phyloP scores from a whole-genome alignment of 1,140 invertebrate species.

The Drosophila nikananu region DNA sequence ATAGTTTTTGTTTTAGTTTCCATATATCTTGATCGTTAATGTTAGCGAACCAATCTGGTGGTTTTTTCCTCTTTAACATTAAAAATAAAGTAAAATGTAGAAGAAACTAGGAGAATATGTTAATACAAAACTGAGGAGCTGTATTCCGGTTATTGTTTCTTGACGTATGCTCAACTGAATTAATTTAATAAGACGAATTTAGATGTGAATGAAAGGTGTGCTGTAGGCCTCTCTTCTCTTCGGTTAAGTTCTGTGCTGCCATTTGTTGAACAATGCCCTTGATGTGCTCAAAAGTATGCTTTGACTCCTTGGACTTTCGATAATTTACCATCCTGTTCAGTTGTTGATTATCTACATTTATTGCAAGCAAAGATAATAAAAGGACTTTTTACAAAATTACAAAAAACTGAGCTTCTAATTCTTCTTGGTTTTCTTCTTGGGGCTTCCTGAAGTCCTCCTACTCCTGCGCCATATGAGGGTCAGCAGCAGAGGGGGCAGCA shows the following conservation, averaged over 20 bases:
- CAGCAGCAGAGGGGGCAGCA: too few relatives aligned
- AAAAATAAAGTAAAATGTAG: background rate
- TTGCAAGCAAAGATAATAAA: slow-evolving; percentile 18
- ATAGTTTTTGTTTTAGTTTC: too few relatives aligned
- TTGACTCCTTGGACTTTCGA: background rate
- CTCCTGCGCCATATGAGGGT: too few relatives aligned
- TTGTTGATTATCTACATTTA: slow-evolving; percentile 14
- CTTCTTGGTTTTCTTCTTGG: too few relatives aligned
- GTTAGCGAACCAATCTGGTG: too few relatives aligned
- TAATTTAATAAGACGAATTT: background rate
- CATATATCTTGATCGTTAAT: too few relatives aligned
- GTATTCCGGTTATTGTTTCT: background rate
- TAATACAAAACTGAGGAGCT: background rate
- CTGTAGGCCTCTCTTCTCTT: background rate
- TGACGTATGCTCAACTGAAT: background rate
- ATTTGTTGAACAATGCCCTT: background rate
- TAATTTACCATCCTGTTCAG: background rate
- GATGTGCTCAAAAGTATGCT: too few relatives aligned
- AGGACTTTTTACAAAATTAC: background rate
- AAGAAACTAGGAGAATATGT: background rate
- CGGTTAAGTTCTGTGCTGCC: background rate
- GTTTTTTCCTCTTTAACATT: too few relatives aligned
- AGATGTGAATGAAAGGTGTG: background rate
- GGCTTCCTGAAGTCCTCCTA: too few relatives aligned
- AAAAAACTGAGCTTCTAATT: slow-evolving; percentile 37